Conservation (phyloP, 2,113 vertebrate species). For the Antechinus stuartii region DNA sequence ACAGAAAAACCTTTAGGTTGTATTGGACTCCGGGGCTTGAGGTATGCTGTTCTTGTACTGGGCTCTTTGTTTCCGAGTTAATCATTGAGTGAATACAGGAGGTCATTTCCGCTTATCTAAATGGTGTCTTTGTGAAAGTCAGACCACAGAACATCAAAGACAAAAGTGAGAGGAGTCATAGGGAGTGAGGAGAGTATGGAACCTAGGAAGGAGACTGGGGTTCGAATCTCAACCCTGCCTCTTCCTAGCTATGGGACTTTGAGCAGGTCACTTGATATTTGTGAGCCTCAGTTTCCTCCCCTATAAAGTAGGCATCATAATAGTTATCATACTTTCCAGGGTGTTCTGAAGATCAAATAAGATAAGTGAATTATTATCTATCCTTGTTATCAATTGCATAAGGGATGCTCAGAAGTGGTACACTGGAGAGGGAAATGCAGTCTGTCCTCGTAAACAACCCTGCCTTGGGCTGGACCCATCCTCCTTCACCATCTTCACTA, state of each 20-base stretch:
- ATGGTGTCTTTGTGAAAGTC: slow-evolving; percentile 11
- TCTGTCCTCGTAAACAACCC: slow-evolving; percentile 22
- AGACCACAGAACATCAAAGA: not conserved
- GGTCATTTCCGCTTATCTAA: not conserved
- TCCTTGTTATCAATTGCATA: not conserved
- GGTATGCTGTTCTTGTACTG: not conserved
- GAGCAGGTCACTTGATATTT: not conserved
- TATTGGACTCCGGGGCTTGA: not conserved
- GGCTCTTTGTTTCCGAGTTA: slow-evolving; percentile 21
- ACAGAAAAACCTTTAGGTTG: slow-evolving; percentile 9
- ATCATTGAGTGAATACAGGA: slow-evolving; percentile 41
- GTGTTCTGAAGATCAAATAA: not conserved
- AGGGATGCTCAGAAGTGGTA: not conserved
- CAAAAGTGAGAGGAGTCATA: not conserved
- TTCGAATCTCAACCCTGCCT: not conserved
- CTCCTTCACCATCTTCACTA: not conserved
- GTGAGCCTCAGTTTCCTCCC: not conserved
- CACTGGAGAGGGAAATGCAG: not conserved
- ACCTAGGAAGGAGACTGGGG: not conserved
- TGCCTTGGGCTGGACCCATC: not conserved
- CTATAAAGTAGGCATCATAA: not conserved
- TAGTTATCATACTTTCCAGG: not conserved
- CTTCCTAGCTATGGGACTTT: not conserved
- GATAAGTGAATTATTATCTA: not conserved
- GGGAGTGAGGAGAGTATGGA: not conserved